Base-by-base conservation (phyloP, 2,113 vertebrate species). In the Piaya cayana region DNA sequence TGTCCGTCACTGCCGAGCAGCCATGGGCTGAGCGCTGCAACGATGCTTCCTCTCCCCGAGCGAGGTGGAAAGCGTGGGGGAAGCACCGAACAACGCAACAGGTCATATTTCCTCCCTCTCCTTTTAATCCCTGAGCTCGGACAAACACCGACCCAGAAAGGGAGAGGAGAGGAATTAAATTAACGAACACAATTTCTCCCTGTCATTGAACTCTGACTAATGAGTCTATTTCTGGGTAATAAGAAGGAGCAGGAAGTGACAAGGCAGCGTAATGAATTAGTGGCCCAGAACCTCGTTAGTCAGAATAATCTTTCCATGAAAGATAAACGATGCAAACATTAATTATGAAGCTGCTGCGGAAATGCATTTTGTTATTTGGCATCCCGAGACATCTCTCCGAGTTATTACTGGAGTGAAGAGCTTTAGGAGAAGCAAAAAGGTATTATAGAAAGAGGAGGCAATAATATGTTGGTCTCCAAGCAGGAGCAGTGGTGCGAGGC, bases 251-350 rank as follows among this genome's bases (percentile, higher is more conserved):
- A 98, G 97, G 98, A 98, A 98, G 98, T 98, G 98, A 97, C 98
- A 97, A 97, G 97, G 97, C 96, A 97, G 94, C 95, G 97, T 98
- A 98, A 98, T 98, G 98, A 98, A 98, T 98, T 98, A 98, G 97
- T 98, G 97, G 98, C 98, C 98, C 98, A 98, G 97, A 98, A 98
- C 98, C 97, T 98, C 98, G 98, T 99, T 99, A 99, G 98, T 98
- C 98, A 98, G 97, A 98, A 98, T 98, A 98, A 98, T 98, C 98
- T 96, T 97, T 98, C 97, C 97, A 97, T 95, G 96, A 98, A 98
- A 98, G 98, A 98, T 98, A 98, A 99, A 99, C 98, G 98, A 98
- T 97, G 97, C 96, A 97, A 98, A 98, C 97, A 98, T 98, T 99
- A 98, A 99, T 99, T 98, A 98, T 98, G 98, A 97, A 98, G 97